Conservation (phyloP, 2,888 invertebrate genomes). For the Cloeon dipterum region DNA sequence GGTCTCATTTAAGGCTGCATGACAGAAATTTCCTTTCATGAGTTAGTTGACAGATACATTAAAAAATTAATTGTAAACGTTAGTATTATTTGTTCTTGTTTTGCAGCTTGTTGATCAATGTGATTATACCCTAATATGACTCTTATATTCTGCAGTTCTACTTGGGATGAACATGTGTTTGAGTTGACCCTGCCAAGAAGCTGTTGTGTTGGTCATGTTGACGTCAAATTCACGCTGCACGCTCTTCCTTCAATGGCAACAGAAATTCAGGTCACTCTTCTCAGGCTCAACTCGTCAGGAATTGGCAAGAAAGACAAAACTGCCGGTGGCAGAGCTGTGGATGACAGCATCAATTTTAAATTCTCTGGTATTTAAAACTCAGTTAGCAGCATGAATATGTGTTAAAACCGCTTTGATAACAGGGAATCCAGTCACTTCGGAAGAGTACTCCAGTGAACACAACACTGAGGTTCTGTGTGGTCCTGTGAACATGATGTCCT, state of each 20-base stretch:
- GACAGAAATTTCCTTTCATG: too few relatives aligned
- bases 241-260: conserved; percentile 51
- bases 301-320: conserved; percentile 21
- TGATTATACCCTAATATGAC: not conserved
- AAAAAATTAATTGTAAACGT: too few relatives aligned
- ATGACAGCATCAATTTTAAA: conserved; percentile 25
- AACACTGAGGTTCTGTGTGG: conserved; percentile 82
- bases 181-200: conserved; percentile 66
- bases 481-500: conserved; percentile 57
- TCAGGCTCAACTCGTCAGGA: conserved; percentile 43
- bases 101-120: not conserved
- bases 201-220: conserved; percentile 65
- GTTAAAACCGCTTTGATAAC: conserved; percentile 11
- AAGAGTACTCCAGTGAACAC: conserved; percentile 62
- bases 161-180: conserved; percentile 83
- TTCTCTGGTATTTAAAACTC: conserved; percentile 11
- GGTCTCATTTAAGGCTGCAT: too few relatives aligned
- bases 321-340: conserved; percentile 16
- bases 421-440: conserved; percentile 55
- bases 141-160: conserved; percentile 25
- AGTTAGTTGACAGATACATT: too few relatives aligned
- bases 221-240: conserved; percentile 66
- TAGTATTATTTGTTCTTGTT: too few relatives aligned
- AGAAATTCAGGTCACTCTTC: conserved; percentile 50
- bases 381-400: too few relatives aligned